Evolutionary conservation across 2,888 invertebrate species (phyloP), one percentile per base, ranked within the genome.

Genomic region (Cheilosia vulpina): DNA sequence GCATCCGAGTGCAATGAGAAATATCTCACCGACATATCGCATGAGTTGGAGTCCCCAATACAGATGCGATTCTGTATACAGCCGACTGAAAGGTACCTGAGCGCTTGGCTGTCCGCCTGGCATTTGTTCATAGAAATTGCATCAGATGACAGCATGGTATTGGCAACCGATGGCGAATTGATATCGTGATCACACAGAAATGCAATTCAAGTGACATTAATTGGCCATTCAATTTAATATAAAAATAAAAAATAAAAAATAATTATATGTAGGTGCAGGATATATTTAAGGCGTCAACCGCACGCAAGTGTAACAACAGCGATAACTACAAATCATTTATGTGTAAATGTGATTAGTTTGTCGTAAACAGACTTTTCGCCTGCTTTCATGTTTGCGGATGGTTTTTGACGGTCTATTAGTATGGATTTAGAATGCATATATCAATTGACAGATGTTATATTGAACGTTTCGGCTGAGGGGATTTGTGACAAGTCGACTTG

Each of bases 71-170:
- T 27, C 38, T 71, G 27, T 41, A 31, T 2, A 27, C 6, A 57
- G 55, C 47, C 63, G 55, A 47, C 55, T 47, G 7, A 69, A 45
- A 31, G 31, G 31, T 69, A 62, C 27, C 71, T 55, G 47, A 69
- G 34, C 17, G 69, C 15, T 69, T 69, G 69, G 77, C 69, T 57
- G 21, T 55, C 11, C 63, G 71, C 71, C 50, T 63, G 47, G 41
- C 78, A 78, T 71, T 78, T 63, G 57, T 62, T 63, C 71, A 58
- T 38, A 63, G 43, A 65, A 72, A 72, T 79, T 79, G 58, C 78
- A 79, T 72, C 78, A 79, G 71, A 78, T 63, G 78, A 78, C 69
- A 57, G 57, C 55, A 24, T 21, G 38, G 50, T 50, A 78, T 78
- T 78, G 69, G 78, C 77, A 69, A 69, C 69, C 31, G 69, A 34